Conservation (phyloP, 2,797 vertebrate species). For the Todus mexicanus region DNA sequence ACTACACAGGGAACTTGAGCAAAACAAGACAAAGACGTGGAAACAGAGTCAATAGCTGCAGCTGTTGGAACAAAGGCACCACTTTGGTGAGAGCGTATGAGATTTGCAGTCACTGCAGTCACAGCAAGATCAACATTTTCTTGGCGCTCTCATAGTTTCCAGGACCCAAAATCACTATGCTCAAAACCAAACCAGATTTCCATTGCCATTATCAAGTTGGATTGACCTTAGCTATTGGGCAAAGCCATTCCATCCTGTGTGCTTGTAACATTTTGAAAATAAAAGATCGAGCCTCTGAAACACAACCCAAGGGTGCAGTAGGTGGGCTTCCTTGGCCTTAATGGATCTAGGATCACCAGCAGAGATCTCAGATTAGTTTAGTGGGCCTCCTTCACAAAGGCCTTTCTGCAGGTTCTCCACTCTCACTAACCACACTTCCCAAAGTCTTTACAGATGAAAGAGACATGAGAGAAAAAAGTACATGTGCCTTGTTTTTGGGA, state of each 20-base stretch:
- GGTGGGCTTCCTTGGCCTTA: neutral
- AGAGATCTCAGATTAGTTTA: neutral
- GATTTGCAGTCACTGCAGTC: neutral
- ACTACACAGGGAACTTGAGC: neutral
- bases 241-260: neutral
- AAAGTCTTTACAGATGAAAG: neutral
- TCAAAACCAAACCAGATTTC: neutral
- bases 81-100: neutral
- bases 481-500: neutral
- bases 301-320: neutral
- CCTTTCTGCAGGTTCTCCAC: neutral
- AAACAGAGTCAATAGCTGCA: neutral
- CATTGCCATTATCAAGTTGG: neutral
- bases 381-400: neutral
- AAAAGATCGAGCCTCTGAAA: neutral
- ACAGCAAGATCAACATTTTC: neutral
- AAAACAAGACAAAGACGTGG: neutral
- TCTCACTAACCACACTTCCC: neutral
- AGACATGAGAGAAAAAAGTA: neutral
- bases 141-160: neutral
- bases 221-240: neutral
- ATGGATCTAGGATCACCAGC: neutral
- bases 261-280: neutral
- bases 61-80: neutral
- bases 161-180: neutral